These are phyloP conservation scores for Odontomachus brunneus DNA, from an alignment of 1,140 invertebrate species.

Conservation along the genomic window DNA sequence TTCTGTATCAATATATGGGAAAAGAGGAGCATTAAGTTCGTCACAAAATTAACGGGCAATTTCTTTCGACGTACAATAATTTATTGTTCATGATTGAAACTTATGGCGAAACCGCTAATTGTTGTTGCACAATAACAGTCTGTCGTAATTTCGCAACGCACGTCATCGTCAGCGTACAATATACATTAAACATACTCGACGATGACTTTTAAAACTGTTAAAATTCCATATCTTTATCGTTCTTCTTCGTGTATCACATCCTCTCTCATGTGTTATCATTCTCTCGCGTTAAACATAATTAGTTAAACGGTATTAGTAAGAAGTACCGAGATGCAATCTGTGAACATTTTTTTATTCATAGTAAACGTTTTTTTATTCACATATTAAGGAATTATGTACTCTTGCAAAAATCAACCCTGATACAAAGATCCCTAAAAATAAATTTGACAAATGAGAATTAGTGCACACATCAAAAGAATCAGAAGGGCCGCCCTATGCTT, in stretches of 20 bases:
- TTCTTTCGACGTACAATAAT: constrained; percentile 40
- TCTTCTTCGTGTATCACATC: constrained; percentile 10
- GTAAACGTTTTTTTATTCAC: constrained; percentile 25
- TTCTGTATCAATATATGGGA: background rate
- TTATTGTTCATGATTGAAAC: constrained; percentile 55
- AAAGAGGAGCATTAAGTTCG: background rate
- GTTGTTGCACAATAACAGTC: constrained; percentile 46
- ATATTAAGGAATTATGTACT: constrained; percentile 1
- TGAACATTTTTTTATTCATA: constrained; percentile 13
- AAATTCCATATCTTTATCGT: constrained; percentile 29
- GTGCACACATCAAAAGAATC: background rate
- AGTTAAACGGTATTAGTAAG: constrained; percentile 15
- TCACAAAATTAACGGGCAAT: background rate
- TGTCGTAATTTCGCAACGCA: constrained; percentile 33
- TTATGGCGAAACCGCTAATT: constrained; percentile 49
- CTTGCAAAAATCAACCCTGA: background rate
- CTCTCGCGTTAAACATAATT: constrained; percentile 24
- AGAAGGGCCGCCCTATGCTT: background rate
- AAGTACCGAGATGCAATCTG: constrained; percentile 35
- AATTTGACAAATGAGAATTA: background rate
- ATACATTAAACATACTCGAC: constrained; percentile 35
- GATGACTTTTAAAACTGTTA: constrained; percentile 8
- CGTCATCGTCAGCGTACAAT: constrained; percentile 25
- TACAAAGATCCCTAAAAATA: background rate
- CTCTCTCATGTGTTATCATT: background rate